phyloP scores from a whole-genome alignment of 1,140 invertebrate genomes.

The Microplitis demolitor region DNA sequence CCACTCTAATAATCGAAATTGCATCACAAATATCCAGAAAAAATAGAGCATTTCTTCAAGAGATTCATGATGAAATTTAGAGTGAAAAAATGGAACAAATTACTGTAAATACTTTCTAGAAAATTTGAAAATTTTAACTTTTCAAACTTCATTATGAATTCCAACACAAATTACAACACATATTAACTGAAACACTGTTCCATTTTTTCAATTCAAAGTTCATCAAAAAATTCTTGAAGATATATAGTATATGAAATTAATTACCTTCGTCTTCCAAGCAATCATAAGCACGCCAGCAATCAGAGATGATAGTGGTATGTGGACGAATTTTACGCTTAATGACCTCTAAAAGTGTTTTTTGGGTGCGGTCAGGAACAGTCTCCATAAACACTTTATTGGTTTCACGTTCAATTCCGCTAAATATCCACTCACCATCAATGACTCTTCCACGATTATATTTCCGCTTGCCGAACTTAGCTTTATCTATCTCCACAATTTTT shows the following conservation, averaged over 20 bases:
- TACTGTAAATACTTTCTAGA: too few species aligned
- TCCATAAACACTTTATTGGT: constrained; percentile 28
- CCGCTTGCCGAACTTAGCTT: constrained; percentile 38
- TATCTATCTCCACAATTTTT: constrained; percentile 15
- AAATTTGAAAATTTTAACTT: too few species aligned
- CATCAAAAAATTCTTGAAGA: neutral
- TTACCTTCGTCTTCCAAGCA: constrained; percentile 27
- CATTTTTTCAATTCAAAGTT: neutral
- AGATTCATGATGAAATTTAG: too few species aligned
- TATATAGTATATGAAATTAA: neutral
- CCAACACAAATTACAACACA: neutral
- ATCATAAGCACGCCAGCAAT: constrained; percentile 41
- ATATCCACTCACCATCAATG: constrained; percentile 52
- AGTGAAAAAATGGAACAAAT: too few species aligned
- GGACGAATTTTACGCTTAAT: constrained; percentile 37
- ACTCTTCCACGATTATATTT: constrained; percentile 39
- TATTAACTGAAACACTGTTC: neutral
- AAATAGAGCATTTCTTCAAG: too few species aligned
- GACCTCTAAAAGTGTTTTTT: constrained; percentile 26
- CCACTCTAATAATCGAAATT: too few species aligned
- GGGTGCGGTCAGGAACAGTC: constrained; percentile 29
- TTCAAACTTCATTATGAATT: too few species aligned
- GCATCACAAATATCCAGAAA: too few species aligned
- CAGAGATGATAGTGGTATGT: constrained; percentile 39
- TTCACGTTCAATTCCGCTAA: constrained; percentile 45